Evolutionary conservation across 37 sponge, comb jelly and placozoan genomes (phyloP).

Genomic region (Chondrosia reniformis): DNA sequence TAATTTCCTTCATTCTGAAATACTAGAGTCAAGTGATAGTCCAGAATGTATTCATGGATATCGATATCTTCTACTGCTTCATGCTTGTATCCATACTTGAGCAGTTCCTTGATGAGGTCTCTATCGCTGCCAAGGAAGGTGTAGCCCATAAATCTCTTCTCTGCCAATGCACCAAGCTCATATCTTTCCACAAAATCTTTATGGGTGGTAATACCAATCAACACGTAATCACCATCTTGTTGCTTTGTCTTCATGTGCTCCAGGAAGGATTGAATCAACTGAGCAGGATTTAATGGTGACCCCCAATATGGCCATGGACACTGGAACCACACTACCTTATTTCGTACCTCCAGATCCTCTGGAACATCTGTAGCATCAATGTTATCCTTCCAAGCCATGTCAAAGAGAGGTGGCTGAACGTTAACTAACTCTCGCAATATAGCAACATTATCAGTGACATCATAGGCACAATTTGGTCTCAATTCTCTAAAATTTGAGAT

Average conservation of each 20-base stretch:
- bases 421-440: background rate
- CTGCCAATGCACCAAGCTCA: background rate
- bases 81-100: background rate
- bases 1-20: too few species aligned
- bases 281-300: too few species aligned
- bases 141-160: background rate
- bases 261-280: background rate
- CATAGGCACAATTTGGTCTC: background rate
- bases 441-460: background rate
- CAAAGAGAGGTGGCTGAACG: background rate
- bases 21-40: background rate
- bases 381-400: background rate
- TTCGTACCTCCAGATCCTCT: background rate
- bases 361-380: constrained; percentile 7
- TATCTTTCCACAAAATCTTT: background rate
- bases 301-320: constrained; percentile 1
- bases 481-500: background rate
- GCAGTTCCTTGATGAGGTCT: background rate
- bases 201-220: background rate
- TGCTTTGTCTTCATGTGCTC: background rate
- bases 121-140: background rate
- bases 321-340: background rate
- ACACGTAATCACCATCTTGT: background rate
- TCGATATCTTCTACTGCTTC: background rate
- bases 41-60: background rate